These are phyloP conservation scores for Sorex maritimensis DNA, from an alignment of 2,797 vertebrate species.

Conservation along the genomic window DNA sequence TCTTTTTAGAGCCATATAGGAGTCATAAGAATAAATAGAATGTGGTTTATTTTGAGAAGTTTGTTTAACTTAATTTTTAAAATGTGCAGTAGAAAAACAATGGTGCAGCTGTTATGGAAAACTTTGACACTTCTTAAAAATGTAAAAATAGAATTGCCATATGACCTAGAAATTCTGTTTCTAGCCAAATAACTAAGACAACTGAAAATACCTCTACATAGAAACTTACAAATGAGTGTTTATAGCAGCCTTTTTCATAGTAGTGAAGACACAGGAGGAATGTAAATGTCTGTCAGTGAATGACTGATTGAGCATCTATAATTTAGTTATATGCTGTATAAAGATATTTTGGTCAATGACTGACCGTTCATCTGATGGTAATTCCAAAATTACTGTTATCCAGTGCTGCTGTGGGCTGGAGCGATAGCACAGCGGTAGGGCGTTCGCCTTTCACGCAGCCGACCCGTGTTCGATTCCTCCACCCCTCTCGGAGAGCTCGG, in stretches of 20 bases:
- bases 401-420: not conserved
- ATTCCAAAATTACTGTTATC: not conserved
- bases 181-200: not conserved
- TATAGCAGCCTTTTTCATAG: slow-evolving; percentile 3
- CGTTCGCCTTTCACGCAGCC: too few relatives aligned
- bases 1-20: not conserved
- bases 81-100: not conserved
- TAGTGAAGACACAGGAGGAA: not conserved
- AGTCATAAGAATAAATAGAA: slow-evolving; percentile 25
- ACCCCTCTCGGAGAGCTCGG: too few relatives aligned
- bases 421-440: too few relatives aligned
- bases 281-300: not conserved
- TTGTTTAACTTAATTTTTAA: not conserved
- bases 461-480: too few relatives aligned
- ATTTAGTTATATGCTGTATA: not conserved
- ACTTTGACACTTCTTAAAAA: not conserved
- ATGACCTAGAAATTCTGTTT: not conserved
- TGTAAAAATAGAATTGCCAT: slow-evolving; percentile 32
- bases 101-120: not conserved
- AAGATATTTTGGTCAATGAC: not conserved
- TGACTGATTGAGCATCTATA: not conserved
- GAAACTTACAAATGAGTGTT: slow-evolving; percentile 22
- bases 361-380: not conserved
- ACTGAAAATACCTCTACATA: not conserved
- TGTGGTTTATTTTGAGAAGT: slow-evolving; percentile 30